Conservation (phyloP, 1,140 invertebrate genomes). For the Psix sp. region DNA sequence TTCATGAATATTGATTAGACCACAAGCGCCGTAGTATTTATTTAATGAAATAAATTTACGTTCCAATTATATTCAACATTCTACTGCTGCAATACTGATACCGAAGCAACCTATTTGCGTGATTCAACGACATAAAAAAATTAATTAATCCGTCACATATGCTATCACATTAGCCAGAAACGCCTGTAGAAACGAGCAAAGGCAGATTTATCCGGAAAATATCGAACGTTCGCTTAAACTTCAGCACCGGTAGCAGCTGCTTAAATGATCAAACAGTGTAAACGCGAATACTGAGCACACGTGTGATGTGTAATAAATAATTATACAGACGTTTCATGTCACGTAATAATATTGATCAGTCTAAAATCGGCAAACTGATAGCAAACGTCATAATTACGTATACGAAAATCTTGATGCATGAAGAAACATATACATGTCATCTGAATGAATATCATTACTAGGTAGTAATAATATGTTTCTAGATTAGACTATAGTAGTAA, state of each 20-base stretch:
- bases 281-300: slow-evolving; percentile 20
- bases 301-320: slow-evolving; percentile 30
- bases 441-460: too few species aligned
- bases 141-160: slow-evolving; percentile 25
- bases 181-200: slow-evolving; percentile 1
- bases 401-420: slow-evolving; percentile 4
- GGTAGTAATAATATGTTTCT: too few species aligned
- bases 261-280: slow-evolving; percentile 18
- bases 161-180: slow-evolving; percentile 9
- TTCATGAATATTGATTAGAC: too few species aligned
- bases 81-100: too few species aligned
- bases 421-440: background rate
- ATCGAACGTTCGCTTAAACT: background rate
- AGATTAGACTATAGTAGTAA: too few species aligned
- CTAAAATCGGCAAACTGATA: slow-evolving; percentile 12
- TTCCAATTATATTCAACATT: too few species aligned
- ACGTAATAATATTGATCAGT: slow-evolving; percentile 25
- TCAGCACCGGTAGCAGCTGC: background rate
- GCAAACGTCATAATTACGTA: too few species aligned
- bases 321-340: slow-evolving; percentile 16
- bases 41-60: slow-evolving; percentile 18
- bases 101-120: background rate
- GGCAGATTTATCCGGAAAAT: slow-evolving; percentile 10
- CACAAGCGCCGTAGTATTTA: too few species aligned
- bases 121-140: slow-evolving; percentile 13